These are phyloP conservation scores for Caenorhabditis latens DNA, from an alignment of 1,140 invertebrate genomes.

Conservation along the genomic window DNA sequence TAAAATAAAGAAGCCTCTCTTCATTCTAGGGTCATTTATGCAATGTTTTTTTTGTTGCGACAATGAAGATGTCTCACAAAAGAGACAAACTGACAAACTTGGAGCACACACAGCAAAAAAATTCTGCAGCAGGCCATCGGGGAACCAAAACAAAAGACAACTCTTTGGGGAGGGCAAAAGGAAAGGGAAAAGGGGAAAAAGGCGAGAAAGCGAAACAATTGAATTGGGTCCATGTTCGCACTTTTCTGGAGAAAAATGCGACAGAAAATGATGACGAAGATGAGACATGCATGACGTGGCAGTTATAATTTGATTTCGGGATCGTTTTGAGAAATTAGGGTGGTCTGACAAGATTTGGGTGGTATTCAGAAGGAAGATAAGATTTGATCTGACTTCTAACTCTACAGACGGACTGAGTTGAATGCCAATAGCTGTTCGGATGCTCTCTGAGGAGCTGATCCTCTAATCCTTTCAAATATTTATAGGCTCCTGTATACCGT, in stretches of 20 bases:
- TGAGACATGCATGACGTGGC: neutral
- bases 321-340: neutral
- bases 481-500: too few species aligned
- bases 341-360: neutral
- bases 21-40: constrained; percentile 45
- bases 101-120: neutral
- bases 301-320: constrained; percentile 20
- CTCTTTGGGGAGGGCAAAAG: neutral
- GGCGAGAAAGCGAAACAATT: constrained; percentile 52
- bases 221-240: constrained; percentile 52
- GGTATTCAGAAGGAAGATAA: too few species aligned
- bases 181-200: constrained; percentile 21
- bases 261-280: constrained; percentile 10
- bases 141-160: too few species aligned
- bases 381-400: too few species aligned
- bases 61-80: constrained; percentile 23
- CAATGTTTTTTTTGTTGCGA: constrained; percentile 31
- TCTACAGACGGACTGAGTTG: too few species aligned
- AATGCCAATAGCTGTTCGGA: too few species aligned
- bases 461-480: too few species aligned
- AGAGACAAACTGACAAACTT: neutral
- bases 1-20: neutral
- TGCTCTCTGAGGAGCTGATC: too few species aligned
- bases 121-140: constrained; percentile 8
- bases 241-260: neutral